phyloP scores from a whole-genome alignment of 23 tunicate species.

The Aplidium turbinatum region DNA sequence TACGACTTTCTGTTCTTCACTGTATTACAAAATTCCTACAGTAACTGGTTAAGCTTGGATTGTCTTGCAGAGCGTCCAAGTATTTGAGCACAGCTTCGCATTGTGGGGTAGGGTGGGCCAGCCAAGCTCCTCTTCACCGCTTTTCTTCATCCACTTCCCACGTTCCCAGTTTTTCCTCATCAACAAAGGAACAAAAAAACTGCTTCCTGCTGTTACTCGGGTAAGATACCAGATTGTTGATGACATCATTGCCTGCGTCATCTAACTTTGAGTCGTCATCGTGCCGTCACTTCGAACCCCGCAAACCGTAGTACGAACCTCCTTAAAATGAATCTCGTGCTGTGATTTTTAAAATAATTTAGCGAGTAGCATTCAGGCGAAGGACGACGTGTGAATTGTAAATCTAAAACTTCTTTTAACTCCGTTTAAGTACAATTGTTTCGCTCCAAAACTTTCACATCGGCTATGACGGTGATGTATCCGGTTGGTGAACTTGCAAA shows the following conservation, averaged over 20 bases:
- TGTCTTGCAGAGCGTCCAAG: conserved; percentile 30
- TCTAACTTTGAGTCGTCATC: no score
- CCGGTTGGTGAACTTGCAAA: no score
- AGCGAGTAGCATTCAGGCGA: no score
- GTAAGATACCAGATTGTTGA: no score
- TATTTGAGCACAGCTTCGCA: conserved; percentile 16
- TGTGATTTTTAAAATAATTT: background rate
- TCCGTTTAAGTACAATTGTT: no score
- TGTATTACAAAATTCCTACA: background rate
- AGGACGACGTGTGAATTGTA: no score
- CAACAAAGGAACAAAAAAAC: background rate
- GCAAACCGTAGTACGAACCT: background rate
- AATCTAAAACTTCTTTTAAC: no score
- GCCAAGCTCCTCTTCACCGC: background rate
- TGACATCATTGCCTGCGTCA: no score
- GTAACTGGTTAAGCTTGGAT: background rate
- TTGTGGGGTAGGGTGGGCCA: conserved; percentile 44
- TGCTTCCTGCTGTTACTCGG: background rate
- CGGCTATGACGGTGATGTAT: no score
- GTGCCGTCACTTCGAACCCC: no score
- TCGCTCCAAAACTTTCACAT: no score
- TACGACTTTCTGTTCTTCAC: no score
- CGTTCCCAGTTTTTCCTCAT: conserved; percentile 26
- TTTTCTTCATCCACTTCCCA: conserved; percentile 53
- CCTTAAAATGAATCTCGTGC: background rate